Evolutionary conservation across 2,113 vertebrate species (phyloP).

Genomic region (Rhinopomastus cyanomelas): DNA sequence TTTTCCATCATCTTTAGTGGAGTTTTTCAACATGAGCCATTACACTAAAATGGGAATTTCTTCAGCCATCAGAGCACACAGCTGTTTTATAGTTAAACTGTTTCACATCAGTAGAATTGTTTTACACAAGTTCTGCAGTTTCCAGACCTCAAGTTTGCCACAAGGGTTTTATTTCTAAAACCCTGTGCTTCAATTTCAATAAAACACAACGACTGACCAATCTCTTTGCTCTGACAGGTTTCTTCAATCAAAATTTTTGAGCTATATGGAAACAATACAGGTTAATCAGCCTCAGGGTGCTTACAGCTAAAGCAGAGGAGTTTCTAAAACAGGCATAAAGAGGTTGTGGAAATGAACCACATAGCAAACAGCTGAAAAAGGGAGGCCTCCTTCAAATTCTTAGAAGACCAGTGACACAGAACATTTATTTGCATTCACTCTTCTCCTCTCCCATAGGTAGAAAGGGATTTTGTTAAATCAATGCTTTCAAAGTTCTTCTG

Average conservation of each 20-base stretch:
- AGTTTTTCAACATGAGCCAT: constrained; percentile 49
- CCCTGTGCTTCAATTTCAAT: background rate
- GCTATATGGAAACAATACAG: background rate
- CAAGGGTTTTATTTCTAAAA: background rate
- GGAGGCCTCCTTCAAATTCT: background rate
- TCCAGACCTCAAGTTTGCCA: background rate
- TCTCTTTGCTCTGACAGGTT: background rate
- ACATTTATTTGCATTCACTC: background rate
- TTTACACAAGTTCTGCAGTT: background rate
- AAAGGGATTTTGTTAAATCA: background rate
- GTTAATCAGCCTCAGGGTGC: background rate
- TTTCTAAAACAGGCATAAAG: background rate
- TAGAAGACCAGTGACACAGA: background rate
- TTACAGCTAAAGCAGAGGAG: background rate
- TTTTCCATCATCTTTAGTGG: constrained; percentile 16
- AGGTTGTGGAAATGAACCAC: background rate
- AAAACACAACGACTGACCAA: background rate
- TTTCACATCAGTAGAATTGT: background rate
- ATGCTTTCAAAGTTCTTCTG: background rate
- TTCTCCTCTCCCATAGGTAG: background rate
- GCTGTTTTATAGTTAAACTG: constrained; percentile 9
- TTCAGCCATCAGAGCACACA: constrained; percentile 41
- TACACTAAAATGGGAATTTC: constrained; percentile 50
- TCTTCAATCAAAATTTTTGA: background rate
- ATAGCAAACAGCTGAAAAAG: background rate